These are phyloP conservation scores for Hydrolagus affinis DNA, from an alignment of 2,113 vertebrate genomes.

Conservation along the genomic window DNA sequence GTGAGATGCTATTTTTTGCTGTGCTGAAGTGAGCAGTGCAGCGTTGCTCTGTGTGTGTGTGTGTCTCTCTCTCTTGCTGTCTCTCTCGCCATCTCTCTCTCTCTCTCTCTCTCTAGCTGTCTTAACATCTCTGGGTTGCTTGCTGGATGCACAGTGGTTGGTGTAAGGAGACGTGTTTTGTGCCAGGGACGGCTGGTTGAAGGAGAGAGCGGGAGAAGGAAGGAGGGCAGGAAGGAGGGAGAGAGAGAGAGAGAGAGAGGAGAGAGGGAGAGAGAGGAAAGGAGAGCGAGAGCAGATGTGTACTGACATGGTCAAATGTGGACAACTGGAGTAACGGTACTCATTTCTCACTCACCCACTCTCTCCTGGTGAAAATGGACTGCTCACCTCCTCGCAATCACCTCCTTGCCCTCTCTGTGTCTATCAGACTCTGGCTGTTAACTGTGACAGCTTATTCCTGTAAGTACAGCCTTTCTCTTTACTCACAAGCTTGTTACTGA, in stretches of 20 bases:
- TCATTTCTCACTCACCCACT: not conserved
- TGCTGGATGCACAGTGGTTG: not conserved
- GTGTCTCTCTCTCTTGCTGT: not conserved
- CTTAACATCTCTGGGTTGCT: not conserved
- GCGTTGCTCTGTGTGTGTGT: no score
- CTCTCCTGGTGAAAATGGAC: not conserved
- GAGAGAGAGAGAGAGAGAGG: not conserved
- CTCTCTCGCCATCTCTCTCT: not conserved
- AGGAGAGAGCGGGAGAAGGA: not conserved
- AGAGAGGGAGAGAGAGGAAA: not conserved
- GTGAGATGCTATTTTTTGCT: no score
- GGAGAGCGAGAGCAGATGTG: not conserved
- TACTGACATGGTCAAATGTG: not conserved
- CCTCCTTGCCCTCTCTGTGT: not conserved
- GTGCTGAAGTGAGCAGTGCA: no score
- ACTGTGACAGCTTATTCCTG: not conserved
- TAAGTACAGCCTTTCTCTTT: not conserved
- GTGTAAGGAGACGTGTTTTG: conserved; percentile 18
- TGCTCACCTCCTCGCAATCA: no score
- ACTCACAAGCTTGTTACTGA: not conserved
- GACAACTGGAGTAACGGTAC: not conserved
- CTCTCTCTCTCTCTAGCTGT: no score
- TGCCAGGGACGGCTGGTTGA: not conserved
- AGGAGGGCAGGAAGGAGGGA: not conserved
- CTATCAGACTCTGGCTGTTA: not conserved